A percentile compares a stretch with the other conserved stretches of the same genome.
Conservation (phyloP, 1,140 invertebrate species). For the Caenorhabditis elegans region WBcel235 BX284605.5:13376501-13377000, state of each 20-base stretch:
- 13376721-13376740: conserved; percentile 16
- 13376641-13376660: conserved; percentile 25
- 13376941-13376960: neutral
- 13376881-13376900: conserved; percentile 6
- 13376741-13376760: conserved; percentile 28
- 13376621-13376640: conserved; percentile 24
- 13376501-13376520: neutral
- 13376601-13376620: neutral
- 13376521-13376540: neutral
- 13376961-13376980: conserved; percentile 23
- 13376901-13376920: conserved; percentile 32
- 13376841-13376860: conserved; percentile 28
- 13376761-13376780: neutral
- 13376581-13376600: neutral
- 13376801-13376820: conserved; percentile 28
- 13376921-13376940: conserved; percentile 31
- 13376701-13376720: conserved; percentile 28
- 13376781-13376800: neutral
- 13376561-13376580: neutral
- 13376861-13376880: neutral
- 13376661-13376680: neutral
- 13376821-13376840: conserved; percentile 6
- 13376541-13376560: neutral
- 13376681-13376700: conserved; percentile 28
- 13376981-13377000: neutral